A percentile compares a stretch with the other conserved stretches of the same genome.
phyloP scores from a whole-genome alignment of 2,888 invertebrate genomes.

The Poecilus cupreus region DNA sequence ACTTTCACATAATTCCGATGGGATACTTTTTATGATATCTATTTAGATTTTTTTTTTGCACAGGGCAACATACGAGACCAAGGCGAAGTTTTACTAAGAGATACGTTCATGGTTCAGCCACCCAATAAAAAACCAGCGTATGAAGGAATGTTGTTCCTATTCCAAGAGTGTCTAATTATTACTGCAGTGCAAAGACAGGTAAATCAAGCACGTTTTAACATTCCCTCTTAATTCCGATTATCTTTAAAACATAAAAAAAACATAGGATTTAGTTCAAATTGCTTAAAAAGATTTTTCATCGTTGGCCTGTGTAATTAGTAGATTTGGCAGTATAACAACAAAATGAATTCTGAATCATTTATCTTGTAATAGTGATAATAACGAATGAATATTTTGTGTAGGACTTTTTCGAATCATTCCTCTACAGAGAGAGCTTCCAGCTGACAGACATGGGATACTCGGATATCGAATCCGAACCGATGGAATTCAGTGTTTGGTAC shows the following conservation, averaged over 20 bases:
- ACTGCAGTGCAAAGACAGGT: constrained; percentile 62
- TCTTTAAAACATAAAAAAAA: no score
- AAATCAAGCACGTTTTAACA: not conserved
- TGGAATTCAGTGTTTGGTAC: constrained; percentile 59
- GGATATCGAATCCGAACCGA: constrained; percentile 50
- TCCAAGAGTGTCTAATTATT: constrained; percentile 68
- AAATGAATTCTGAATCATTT: no score
- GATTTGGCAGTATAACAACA: no score
- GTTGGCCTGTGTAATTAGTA: no score
- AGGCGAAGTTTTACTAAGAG: constrained; percentile 39
- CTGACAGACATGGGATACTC: constrained; percentile 61
- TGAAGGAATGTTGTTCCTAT: constrained; percentile 69
- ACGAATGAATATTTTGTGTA: constrained; percentile 61
- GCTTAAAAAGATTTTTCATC: not conserved
- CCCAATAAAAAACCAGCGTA: constrained; percentile 72
- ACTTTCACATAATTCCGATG: no score
- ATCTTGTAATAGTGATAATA: no score
- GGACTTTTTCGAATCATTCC: constrained; percentile 66
- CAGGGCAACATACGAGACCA: constrained; percentile 33
- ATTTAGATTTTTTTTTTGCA: no score
- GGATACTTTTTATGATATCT: no score
- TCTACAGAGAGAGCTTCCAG: constrained; percentile 67
- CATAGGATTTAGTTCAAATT: no score
- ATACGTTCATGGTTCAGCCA: constrained; percentile 67
- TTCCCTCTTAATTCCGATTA: no score